These are phyloP conservation scores for Tetraodon nigroviridis DNA, from an alignment of 2,113 vertebrate genomes.

Conservation along the genomic window DNA sequence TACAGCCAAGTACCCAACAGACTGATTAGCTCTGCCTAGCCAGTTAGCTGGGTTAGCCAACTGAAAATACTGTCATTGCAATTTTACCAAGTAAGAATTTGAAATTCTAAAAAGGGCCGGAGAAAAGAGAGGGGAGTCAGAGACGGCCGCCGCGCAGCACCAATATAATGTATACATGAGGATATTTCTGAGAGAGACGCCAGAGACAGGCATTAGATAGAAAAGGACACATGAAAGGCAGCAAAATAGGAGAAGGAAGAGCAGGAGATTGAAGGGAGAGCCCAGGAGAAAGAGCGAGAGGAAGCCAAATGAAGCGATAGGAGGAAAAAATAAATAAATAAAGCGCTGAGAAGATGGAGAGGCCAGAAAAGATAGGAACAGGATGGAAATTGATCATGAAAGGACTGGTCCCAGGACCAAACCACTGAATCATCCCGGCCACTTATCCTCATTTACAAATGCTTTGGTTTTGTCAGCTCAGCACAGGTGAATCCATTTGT, in stretches of 20 bases:
- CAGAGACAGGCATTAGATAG: slow-evolving; percentile 47
- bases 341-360: neutral
- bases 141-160: slow-evolving; percentile 32
- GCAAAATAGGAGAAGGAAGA: slow-evolving; percentile 40
- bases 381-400: slow-evolving; percentile 20
- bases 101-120: slow-evolving; percentile 10
- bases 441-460: slow-evolving; percentile 28
- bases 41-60: slow-evolving; percentile 32
- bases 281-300: slow-evolving; percentile 57
- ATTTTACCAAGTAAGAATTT: slow-evolving; percentile 8
- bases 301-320: slow-evolving; percentile 54
- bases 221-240: slow-evolving; percentile 67
- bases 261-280: slow-evolving; percentile 48
- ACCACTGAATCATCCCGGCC: slow-evolving; percentile 7
- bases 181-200: slow-evolving; percentile 23
- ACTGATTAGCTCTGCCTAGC: slow-evolving; percentile 38
- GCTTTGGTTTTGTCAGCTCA: slow-evolving; percentile 17
- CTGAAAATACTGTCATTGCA: slow-evolving; percentile 13
- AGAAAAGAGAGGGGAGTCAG: neutral
- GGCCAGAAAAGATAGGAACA: slow-evolving; percentile 5
- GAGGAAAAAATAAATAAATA: slow-evolving; percentile 2
- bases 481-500: slow-evolving; percentile 11
- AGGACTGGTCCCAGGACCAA: slow-evolving; percentile 11
- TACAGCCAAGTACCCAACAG: slow-evolving; percentile 32
- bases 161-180: slow-evolving; percentile 56